phyloP scores from a whole-genome alignment of 2,113 vertebrate genomes.

The Microtus montanus region DNA sequence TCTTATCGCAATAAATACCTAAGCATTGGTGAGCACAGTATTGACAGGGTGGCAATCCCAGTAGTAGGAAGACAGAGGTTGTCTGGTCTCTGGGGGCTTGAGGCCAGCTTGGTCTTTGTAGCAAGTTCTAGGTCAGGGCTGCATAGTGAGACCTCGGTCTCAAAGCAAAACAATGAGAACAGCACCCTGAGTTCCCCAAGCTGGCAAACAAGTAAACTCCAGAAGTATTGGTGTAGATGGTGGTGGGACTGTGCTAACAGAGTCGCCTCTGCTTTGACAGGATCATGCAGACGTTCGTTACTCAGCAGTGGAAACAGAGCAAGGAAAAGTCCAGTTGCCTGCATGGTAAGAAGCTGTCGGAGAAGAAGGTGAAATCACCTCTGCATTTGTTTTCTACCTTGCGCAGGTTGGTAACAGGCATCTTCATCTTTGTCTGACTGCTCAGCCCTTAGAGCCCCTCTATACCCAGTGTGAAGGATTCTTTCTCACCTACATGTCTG shows the following conservation, averaged over 20 bases:
- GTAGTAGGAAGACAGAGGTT: not conserved
- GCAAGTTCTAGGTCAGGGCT: not conserved
- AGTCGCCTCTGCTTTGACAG: slow-evolving; percentile 81
- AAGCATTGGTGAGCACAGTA: not conserved
- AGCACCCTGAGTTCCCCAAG: not conserved
- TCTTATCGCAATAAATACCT: not conserved
- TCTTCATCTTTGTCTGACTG: not conserved
- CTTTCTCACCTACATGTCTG: not conserved
- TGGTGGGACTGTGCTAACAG: not conserved
- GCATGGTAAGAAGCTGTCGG: slow-evolving; percentile 90
- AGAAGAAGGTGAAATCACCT: slow-evolving; percentile 94
- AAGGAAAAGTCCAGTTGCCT: slow-evolving; percentile 91
- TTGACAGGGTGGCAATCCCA: no score
- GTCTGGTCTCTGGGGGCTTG: not conserved
- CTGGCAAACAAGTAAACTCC: not conserved
- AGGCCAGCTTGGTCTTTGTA: not conserved
- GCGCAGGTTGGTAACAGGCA: slow-evolving; percentile 88
- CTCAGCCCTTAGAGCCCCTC: not conserved
- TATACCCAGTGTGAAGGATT: not conserved
- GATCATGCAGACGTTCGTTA: slow-evolving; percentile 96
- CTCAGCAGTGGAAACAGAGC: slow-evolving; percentile 93
- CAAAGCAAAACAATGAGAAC: not conserved
- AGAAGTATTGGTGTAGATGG: not conserved
- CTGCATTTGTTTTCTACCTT: slow-evolving; percentile 94
- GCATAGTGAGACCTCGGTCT: not conserved